Evolutionary conservation across 2,888 invertebrate genomes (phyloP), one percentile per base, ranked within the genome.

Genomic region (Aspidiotus destructor): DNA sequence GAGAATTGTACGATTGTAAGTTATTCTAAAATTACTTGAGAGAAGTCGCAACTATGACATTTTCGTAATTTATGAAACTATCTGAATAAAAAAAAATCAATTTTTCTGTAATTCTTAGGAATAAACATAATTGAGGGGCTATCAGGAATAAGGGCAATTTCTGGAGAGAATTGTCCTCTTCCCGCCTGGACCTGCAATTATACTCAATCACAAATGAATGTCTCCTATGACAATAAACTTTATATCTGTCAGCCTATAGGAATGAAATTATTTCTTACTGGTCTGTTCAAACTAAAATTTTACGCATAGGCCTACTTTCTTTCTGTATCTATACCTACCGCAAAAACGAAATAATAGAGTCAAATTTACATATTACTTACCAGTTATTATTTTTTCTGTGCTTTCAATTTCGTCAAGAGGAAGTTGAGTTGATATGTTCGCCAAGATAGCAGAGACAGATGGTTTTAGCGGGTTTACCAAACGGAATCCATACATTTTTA

Each of bases 401-500:
- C 28, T 28, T 28, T 28, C 28, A 3, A 28, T 28, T 28, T 28
- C 2, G 28, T 28, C 1, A 28, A 28, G 5, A 28, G 28, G 28
- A 28, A 28, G 28, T 28, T 28, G 28, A 28, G 28, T 28, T 28
- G 28, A 28, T 28, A 28, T 28, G 1, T 28, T 41, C 44, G 57
- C 13, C 8, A 67, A 13, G 7, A 44, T 48, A 8, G n/a, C 40
- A 7, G 13, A 28, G 3, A 67, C 67, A 1, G 3, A 28, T 17
- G 60, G 41, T 13, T 67, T 58, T n/a, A 76, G 74, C 11, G 79
- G 78, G 72, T 81, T 78, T 1, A 83, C 76, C 60, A 83, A 72
- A 55, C 81, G 76, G 70, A 82, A 78, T 0, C 81, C 81, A 0
- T 82, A 81, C 7, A 83, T 81, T 73, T 82, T 82, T 0, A 81